Percentiles rank a stretch among this genome's conserved stretches.
Evolutionary conservation across 2,113 vertebrate genomes (phyloP).

Genomic region (Guaruba guarouba): DNA sequence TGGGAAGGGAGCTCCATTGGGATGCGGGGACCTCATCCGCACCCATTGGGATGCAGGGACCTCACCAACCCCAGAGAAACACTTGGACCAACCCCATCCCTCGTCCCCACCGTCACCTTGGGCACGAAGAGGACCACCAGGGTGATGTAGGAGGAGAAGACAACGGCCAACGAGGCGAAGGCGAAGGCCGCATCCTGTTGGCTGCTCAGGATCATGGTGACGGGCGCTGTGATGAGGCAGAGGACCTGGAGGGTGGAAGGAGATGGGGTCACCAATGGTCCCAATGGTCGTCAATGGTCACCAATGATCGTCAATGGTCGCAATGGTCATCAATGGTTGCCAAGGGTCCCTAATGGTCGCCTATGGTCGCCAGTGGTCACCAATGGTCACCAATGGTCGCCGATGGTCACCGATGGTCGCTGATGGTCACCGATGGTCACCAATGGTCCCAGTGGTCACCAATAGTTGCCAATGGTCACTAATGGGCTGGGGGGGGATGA

Average conservation of each 20-base stretch:
- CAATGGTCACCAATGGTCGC: too few species aligned
- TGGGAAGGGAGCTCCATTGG: too few species aligned
- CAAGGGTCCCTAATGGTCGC: too few species aligned
- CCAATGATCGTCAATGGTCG: too few species aligned
- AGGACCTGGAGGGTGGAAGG: slow-evolving; percentile 78
- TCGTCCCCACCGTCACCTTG: slow-evolving; percentile 74
- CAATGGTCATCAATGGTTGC: too few species aligned
- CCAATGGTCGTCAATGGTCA: too few species aligned
- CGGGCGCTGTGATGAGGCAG: slow-evolving; percentile 93
- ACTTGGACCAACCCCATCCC: background rate
- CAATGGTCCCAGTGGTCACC: too few species aligned
- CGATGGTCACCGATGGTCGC: fast-evolving
- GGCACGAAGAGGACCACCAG: slow-evolving; percentile 94
- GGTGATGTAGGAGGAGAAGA: slow-evolving; percentile 96
- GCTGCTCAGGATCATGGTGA: slow-evolving; percentile 94
- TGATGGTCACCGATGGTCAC: too few species aligned
- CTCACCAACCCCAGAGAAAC: background rate
- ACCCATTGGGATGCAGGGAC: background rate
- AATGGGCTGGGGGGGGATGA: background rate
- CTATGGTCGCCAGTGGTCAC: fast-evolving
- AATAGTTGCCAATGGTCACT: too few species aligned
- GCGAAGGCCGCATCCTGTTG: slow-evolving; percentile 95
- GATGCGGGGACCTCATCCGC: too few species aligned
- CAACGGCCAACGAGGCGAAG: slow-evolving; percentile 88
- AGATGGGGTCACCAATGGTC: background rate